Base-by-base conservation (phyloP, 2,888 invertebrate genomes). In the Caenorhabditis japonica region DNA sequence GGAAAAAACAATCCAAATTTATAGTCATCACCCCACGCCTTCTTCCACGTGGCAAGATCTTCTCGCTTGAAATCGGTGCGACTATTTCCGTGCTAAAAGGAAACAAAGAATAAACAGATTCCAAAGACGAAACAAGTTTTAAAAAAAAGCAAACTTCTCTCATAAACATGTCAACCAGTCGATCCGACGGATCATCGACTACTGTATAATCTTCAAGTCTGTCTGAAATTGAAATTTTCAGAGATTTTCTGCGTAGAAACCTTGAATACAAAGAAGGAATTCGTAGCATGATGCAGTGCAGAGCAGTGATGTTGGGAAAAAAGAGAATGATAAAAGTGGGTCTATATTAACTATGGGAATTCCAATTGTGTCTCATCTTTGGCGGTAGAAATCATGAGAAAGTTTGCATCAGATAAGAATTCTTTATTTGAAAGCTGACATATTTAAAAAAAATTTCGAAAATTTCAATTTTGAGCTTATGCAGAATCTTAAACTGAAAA, bases 61-160 rank as follows among this genome's bases (percentile, higher is more conserved):
- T 34, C 41, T 15, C 5, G 25, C 21, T 66, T 66, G 56, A 66
- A 66, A 21, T 56, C 66, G 7, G 34, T 13, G 8, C 66, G 49
- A 23, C 13, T 34, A 1, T 34, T 21, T 49, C 66, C 66, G 43
- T 66, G 66, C 66, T 66, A 36, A 52, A 61, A 43, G 15, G 15
- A 23, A 19, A 5, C 10, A 17, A 19, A 10, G 30, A 30, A 10
- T 30, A 30, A 10, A 10, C 10, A 7, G 30, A 30, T 30, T 30
- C 10, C n/a, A n/a, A n/a, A n/a, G n/a, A n/a, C n/a, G 25, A 44
- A 27, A 17, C 17, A 34, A 5, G 4, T 51, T 2, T 19, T n/a
- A 19, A 44, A 25, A 25, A 58, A 10, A 58, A 13, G 15, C 10
- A n/a, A 4, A 61, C 61, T 36, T 51, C 52, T 23, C 3, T 13